A percentile compares a stretch with the other conserved stretches of the same genome.
Conservation (phyloP, 2,888 invertebrate species). For the Zaprionus obscuricornis region DNA sequence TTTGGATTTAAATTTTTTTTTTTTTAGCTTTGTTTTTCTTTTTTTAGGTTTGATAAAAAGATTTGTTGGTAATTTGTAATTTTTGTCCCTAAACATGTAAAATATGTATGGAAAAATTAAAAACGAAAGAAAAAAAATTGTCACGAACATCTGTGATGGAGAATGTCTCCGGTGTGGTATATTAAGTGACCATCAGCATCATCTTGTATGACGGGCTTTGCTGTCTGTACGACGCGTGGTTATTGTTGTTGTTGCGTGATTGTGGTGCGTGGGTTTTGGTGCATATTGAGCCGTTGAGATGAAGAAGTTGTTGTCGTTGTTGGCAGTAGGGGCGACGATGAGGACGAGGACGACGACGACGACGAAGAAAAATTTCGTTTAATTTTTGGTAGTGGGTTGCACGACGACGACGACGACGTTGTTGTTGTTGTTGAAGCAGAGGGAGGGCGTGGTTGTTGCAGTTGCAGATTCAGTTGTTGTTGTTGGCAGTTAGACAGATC, state of each 20-base stretch:
- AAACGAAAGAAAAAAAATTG: slow-evolving; percentile 86
- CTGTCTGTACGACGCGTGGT: slow-evolving; percentile 78
- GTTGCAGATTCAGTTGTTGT: slow-evolving; percentile 34
- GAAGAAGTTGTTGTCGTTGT: slow-evolving; percentile 5
- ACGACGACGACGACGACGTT: slow-evolving; percentile 49
- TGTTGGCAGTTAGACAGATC: slow-evolving; percentile 62
- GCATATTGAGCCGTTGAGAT: slow-evolving; percentile 50
- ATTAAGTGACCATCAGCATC: slow-evolving; percentile 99
- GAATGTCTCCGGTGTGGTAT: slow-evolving; percentile 99
- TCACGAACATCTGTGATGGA: slow-evolving; percentile 99
- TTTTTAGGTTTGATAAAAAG: slow-evolving; percentile 4
- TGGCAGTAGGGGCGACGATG: slow-evolving; percentile 24
- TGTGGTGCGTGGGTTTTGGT: slow-evolving; percentile 25
- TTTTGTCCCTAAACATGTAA: slow-evolving; percentile 64
- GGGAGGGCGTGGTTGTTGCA: slow-evolving; percentile 41
- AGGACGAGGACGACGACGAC: slow-evolving; percentile 15
- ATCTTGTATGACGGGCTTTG: slow-evolving; percentile 96
- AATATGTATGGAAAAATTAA: slow-evolving; percentile 76
- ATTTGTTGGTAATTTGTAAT: slow-evolving; percentile 32
- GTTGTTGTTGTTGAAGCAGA: slow-evolving; percentile 36
- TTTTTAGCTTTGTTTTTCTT: slow-evolving; percentile 6
- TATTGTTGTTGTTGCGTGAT: slow-evolving; percentile 42
- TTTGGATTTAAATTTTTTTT: slow-evolving; percentile 25
- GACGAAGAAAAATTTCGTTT: slow-evolving; percentile 35
- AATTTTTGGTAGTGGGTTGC: slow-evolving; percentile 59